Evolutionary conservation across 2,888 invertebrate genomes (phyloP).

Genomic region (Drosophila rubida): DNA sequence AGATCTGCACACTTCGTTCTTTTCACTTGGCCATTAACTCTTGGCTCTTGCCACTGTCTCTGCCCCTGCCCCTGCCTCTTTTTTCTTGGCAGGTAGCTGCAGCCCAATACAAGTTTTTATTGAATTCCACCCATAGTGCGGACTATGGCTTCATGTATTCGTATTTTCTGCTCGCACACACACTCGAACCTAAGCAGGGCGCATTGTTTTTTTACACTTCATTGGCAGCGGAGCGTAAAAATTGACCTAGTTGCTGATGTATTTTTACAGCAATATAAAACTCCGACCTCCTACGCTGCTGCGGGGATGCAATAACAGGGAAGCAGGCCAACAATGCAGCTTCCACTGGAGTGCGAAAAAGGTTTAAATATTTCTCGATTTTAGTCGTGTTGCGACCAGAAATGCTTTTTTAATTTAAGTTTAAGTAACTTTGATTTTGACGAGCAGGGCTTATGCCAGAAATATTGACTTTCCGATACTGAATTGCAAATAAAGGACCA

Average conservation of each 20-base stretch:
- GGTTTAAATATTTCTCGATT: neutral
- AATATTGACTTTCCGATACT: conserved; percentile 10
- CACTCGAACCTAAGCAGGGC: conserved; percentile 15
- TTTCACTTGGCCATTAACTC: conserved; percentile 4
- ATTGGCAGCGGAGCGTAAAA: conserved; percentile 72
- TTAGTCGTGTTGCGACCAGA: neutral
- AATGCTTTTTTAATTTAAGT: neutral
- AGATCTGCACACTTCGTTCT: conserved; percentile 36
- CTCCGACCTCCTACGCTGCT: conserved; percentile 1
- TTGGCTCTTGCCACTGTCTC: too few relatives aligned
- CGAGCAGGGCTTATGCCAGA: neutral
- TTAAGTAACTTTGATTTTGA: neutral
- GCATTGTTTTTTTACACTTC: conserved; percentile 44
- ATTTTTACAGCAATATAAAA: conserved; percentile 57
- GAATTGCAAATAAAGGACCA: too few relatives aligned
- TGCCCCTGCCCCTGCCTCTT: too few relatives aligned
- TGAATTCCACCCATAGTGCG: conserved; percentile 25
- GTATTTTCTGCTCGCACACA: conserved; percentile 4
- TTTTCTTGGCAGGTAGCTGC: conserved; percentile 31
- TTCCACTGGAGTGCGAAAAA: conserved; percentile 3
- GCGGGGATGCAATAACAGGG: neutral
- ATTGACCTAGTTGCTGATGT: conserved; percentile 80
- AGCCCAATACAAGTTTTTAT: conserved; percentile 27
- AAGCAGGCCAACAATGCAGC: conserved; percentile 5
- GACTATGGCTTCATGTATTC: conserved; percentile 25